Evolutionary conservation across 2,113 vertebrate genomes (phyloP).

Genomic region (Parus major): DNA sequence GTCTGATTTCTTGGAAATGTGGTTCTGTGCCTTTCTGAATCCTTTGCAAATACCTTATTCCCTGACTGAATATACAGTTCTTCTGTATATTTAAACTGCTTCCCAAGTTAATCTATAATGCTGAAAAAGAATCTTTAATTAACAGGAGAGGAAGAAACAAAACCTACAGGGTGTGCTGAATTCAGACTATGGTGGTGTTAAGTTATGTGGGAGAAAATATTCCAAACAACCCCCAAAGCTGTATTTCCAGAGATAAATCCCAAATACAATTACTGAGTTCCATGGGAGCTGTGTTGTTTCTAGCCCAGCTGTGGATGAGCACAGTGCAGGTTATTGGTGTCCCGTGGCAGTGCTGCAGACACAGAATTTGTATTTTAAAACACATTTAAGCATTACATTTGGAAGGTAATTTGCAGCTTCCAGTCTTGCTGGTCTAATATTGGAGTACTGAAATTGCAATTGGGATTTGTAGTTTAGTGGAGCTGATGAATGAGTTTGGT

Average conservation of each 20-base stretch:
- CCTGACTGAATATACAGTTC: neutral
- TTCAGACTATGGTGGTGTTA: neutral
- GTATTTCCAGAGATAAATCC: neutral
- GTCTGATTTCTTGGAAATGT: neutral
- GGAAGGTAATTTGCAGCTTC: neutral
- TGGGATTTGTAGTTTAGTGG: neutral
- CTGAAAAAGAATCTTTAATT: neutral
- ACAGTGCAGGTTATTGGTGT: neutral
- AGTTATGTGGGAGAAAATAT: neutral
- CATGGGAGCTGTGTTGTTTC: neutral
- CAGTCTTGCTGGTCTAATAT: neutral
- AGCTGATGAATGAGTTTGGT: neutral
- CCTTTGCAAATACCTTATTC: neutral
- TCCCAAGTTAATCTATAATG: neutral
- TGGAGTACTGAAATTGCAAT: neutral
- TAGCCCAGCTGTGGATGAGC: neutral
- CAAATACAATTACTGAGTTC: neutral
- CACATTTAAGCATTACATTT: neutral
- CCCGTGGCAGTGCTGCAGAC: neutral
- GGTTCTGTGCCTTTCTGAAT: neutral
- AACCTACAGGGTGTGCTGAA: neutral
- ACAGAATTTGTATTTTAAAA: neutral
- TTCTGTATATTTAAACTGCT: neutral
- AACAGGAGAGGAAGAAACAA: neutral
- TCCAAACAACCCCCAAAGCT: neutral